phyloP scores from a whole-genome alignment of 2,888 invertebrate genomes.

The Phorcus lineatus region DNA sequence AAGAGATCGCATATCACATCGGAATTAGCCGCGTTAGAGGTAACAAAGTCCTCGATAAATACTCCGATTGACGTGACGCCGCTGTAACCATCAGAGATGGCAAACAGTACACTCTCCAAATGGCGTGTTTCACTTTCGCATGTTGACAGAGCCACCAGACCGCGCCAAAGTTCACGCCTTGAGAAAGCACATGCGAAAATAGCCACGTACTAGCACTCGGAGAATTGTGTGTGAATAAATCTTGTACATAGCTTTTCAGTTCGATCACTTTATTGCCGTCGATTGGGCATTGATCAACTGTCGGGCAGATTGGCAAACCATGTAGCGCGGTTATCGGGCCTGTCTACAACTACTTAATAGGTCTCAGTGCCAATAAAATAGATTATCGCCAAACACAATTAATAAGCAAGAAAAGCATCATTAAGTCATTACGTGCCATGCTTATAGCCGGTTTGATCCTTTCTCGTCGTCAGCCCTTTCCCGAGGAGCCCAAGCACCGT shows the following conservation, averaged over 20 bases:
- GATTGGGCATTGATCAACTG: background rate
- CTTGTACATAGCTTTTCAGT: background rate
- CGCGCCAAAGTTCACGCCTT: background rate
- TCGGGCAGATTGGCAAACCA: constrained; percentile 27
- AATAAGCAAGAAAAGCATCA: constrained; percentile 17
- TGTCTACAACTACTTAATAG: constrained; percentile 24
- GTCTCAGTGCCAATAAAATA: constrained; percentile 6
- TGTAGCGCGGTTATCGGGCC: constrained; percentile 16
- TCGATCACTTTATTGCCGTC: constrained; percentile 1
- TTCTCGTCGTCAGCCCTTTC: background rate
- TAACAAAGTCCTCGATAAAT: background rate
- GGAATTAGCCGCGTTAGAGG: background rate
- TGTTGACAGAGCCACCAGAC: background rate
- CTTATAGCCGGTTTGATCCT: background rate
- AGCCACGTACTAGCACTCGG: background rate
- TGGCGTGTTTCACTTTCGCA: background rate
- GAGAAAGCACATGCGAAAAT: background rate
- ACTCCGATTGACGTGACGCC: background rate
- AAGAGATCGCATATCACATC: too few relatives aligned
- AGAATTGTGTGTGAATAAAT: background rate
- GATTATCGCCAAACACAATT: constrained; percentile 19
- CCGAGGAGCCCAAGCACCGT: background rate
- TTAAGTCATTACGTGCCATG: constrained; percentile 23
- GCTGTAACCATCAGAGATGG: background rate
- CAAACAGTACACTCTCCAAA: background rate